Percentiles rank a stretch among this genome's conserved stretches.
Conservation (phyloP, 2,797 vertebrate genomes). For the Chlorospingus flavigularis region DNA sequence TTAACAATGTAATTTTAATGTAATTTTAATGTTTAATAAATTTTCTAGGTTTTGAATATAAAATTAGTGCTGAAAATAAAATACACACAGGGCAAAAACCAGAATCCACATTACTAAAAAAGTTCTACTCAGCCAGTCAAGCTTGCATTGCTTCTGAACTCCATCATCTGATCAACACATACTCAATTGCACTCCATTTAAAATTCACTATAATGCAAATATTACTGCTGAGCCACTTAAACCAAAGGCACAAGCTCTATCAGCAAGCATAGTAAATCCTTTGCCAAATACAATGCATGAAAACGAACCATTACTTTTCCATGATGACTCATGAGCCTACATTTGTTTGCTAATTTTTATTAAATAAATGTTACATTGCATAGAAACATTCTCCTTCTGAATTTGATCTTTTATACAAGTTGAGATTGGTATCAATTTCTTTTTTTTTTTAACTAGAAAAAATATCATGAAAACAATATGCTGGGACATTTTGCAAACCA, state of each 20-base stretch:
- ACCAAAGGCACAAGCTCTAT: background rate
- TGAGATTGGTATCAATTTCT: background rate
- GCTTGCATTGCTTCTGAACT: background rate
- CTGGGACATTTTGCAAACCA: background rate
- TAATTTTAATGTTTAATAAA: background rate
- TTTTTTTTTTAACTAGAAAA: background rate
- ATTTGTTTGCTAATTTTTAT: background rate
- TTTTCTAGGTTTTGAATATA: background rate
- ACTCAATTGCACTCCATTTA: background rate
- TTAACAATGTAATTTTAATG: background rate
- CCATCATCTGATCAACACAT: background rate
- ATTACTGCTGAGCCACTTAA: background rate
- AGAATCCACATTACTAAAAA: background rate
- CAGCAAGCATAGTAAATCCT: background rate
- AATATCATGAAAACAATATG: background rate
- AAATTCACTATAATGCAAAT: background rate
- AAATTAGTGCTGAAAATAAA: background rate
- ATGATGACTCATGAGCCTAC: background rate
- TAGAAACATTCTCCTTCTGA: background rate
- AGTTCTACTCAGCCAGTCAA: background rate
- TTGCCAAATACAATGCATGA: background rate
- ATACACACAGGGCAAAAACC: background rate
- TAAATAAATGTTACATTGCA: constrained; percentile 5
- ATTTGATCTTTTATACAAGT: background rate
- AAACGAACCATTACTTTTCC: constrained; percentile 1